phyloP scores from a whole-genome alignment of 2,113 vertebrate species.

The Myiozetetes cayanensis region DNA sequence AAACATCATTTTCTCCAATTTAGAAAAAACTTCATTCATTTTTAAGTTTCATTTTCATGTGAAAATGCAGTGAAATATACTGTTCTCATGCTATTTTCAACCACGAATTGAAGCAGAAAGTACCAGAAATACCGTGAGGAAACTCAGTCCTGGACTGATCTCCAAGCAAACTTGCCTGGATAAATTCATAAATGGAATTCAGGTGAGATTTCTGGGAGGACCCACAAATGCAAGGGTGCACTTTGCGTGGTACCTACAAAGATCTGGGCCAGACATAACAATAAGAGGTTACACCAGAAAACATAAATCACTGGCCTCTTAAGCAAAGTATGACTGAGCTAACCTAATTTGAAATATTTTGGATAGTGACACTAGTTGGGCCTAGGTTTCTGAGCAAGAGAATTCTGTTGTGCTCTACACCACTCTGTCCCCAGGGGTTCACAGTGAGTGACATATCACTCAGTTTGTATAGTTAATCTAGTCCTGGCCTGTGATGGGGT shows the following conservation, averaged over 20 bases:
- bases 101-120: not conserved
- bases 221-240: not conserved
- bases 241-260: not conserved
- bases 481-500: fast-evolving
- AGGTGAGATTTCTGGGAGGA: not conserved
- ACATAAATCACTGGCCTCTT: not conserved
- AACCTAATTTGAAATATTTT: not conserved
- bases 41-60: not conserved
- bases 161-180: not conserved
- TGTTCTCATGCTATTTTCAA: not conserved
- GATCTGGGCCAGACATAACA: not conserved
- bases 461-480: not conserved
- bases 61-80: not conserved
- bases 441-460: fast-evolving
- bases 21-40: not conserved
- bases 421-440: not conserved
- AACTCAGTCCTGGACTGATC: not conserved
- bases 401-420: not conserved
- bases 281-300: not conserved
- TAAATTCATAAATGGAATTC: not conserved
- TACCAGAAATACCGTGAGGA: not conserved
- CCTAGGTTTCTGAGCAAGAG: not conserved
- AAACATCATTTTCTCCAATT: not conserved
- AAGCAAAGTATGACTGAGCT: not conserved
- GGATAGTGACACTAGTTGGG: fast-evolving